phyloP scores from a whole-genome alignment of 2,113 vertebrate genomes.

The Harpagus bidentatus region DNA sequence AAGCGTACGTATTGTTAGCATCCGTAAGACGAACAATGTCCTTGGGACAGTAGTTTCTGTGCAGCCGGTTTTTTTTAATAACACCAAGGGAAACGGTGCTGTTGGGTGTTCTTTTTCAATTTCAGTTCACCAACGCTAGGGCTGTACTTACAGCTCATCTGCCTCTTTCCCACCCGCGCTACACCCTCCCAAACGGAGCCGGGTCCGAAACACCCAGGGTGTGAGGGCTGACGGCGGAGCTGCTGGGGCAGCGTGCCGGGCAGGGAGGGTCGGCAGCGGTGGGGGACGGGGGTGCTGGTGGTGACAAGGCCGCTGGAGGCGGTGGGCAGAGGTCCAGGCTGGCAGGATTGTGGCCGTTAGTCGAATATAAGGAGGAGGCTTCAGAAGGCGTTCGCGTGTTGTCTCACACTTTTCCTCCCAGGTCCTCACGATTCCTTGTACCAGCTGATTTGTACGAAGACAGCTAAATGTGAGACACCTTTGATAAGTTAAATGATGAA shows the following conservation, averaged over 20 bases:
- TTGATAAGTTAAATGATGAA: not conserved
- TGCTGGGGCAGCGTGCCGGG: not conserved
- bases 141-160: not conserved
- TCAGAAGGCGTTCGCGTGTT: not conserved
- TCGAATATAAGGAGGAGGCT: not conserved
- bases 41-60: accelerated
- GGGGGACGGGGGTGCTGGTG: not conserved
- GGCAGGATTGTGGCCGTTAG: not conserved
- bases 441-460: not conserved
- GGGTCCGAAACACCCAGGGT: accelerated
- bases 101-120: too few species aligned
- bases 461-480: not conserved
- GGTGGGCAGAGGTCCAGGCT: accelerated
- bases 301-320: not conserved
- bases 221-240: not conserved
- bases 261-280: not conserved
- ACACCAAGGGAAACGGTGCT: accelerated
- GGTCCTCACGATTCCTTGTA: not conserved
- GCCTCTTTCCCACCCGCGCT: not conserved
- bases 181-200: not conserved
- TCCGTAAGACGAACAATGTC: accelerated
- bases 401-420: not conserved
- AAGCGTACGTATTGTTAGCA: accelerated
- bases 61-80: not conserved
- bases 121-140: not conserved